Percentiles rank a stretch among this genome's conserved stretches.
Conservation (phyloP, 1,140 invertebrate species). For the Leptopilina boulardi region DNA sequence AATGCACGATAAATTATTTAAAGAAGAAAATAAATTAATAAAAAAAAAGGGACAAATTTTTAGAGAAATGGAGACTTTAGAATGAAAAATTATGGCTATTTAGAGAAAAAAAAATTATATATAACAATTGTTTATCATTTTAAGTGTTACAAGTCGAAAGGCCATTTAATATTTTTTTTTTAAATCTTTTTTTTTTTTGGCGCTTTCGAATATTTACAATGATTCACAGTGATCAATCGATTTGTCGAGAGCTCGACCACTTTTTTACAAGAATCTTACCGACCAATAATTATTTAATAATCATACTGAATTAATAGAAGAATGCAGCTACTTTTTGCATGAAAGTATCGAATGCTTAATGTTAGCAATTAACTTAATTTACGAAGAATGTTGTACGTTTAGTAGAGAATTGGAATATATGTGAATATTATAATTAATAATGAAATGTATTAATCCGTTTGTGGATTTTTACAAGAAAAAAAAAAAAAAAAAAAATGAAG, state of each 20-base stretch:
- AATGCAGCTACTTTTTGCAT: slow-evolving; percentile 23
- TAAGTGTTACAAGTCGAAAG: neutral
- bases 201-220: neutral
- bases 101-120: neutral
- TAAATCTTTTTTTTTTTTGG: neutral
- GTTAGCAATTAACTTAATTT: slow-evolving; percentile 30
- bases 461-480: neutral
- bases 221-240: slow-evolving; percentile 21
- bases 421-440: neutral
- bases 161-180: neutral
- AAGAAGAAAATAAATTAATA: too few relatives aligned
- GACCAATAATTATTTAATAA: slow-evolving; percentile 30
- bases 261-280: slow-evolving; percentile 25
- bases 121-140: neutral
- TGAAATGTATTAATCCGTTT: neutral
- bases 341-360: slow-evolving; percentile 32
- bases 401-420: slow-evolving; percentile 26
- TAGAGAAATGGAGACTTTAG: slow-evolving; percentile 23
- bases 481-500: neutral
- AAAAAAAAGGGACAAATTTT: neutral
- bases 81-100: slow-evolving; percentile 13
- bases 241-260: slow-evolving; percentile 28
- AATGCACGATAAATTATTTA: neutral
- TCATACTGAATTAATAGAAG: slow-evolving; percentile 24
- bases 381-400: slow-evolving; percentile 28